These are phyloP conservation scores for Podabrus alpinus DNA, from an alignment of 2,888 invertebrate species.

Conservation along the genomic window DNA sequence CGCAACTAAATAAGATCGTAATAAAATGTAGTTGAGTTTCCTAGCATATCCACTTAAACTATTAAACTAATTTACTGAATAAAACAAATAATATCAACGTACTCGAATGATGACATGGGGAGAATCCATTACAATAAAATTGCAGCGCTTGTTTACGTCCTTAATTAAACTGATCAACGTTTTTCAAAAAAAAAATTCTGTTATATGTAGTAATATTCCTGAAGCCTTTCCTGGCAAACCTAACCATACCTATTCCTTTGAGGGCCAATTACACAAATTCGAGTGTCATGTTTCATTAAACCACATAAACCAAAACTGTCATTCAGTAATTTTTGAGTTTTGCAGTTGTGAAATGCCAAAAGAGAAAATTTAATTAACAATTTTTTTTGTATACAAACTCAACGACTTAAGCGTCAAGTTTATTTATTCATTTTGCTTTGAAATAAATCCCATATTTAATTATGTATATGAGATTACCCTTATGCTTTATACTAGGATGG, in stretches of 20 bases:
- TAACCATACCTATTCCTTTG: neutral
- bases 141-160: neutral
- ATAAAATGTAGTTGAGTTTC: neutral
- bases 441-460: neutral
- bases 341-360: neutral
- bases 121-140: constrained; percentile 12
- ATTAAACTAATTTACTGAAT: neutral
- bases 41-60: constrained; percentile 3
- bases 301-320: neutral
- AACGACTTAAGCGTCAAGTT: neutral
- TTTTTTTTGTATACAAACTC: neutral
- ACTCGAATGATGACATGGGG: constrained; percentile 4
- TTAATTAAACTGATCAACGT: neutral
- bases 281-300: neutral
- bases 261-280: neutral
- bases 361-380: neutral
- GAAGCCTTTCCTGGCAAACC: neutral
- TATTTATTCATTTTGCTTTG: neutral
- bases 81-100: neutral
- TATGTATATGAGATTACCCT: neutral
- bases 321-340: neutral
- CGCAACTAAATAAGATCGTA: neutral
- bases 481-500: neutral
- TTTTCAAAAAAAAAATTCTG: neutral
- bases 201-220: neutral